A percentile compares a stretch with the other conserved stretches of the same genome.
phyloP scores from a whole-genome alignment of 2,888 invertebrate genomes.

The Tenodera sinensis region DNA sequence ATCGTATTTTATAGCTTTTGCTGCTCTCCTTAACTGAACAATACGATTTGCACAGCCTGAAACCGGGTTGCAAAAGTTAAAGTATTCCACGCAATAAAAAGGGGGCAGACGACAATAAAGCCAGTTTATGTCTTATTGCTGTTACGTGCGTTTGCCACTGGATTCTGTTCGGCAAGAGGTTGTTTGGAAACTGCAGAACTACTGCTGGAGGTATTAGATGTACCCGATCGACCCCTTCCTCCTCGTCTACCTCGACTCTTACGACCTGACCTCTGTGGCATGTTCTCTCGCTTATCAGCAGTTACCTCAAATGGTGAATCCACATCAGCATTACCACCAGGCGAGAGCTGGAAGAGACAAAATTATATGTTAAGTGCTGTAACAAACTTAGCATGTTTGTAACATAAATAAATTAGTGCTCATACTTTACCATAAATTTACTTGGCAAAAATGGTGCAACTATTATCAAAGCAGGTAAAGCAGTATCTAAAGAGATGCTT shows the following conservation, averaged over 20 bases:
- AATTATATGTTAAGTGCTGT: background rate
- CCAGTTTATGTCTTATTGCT: background rate
- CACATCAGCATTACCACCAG: slow-evolving; percentile 32
- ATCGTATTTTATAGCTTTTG: background rate
- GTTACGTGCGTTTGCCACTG: slow-evolving; percentile 25
- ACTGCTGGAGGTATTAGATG: background rate
- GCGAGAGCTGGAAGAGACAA: slow-evolving; percentile 24
- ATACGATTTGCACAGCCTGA: background rate
- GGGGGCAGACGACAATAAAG: background rate
- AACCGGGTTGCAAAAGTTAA: background rate
- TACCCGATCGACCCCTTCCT: slow-evolving; percentile 45
- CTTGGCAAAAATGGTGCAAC: too few relatives aligned
- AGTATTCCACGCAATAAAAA: background rate
- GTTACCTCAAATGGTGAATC: slow-evolving; percentile 57
- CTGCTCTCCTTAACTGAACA: background rate
- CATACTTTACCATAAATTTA: too few relatives aligned
- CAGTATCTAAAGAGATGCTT: too few relatives aligned
- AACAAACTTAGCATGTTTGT: too few relatives aligned
- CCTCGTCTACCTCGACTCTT: slow-evolving; percentile 42
- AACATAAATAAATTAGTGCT: too few relatives aligned
- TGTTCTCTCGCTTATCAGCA: slow-evolving; percentile 56
- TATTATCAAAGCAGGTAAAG: too few relatives aligned
- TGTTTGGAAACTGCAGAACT: slow-evolving; percentile 27
- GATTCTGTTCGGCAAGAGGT: slow-evolving; percentile 37
- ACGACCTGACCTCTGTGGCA: slow-evolving; percentile 43